Conservation (phyloP, 2,888 invertebrate genomes). For the Apantesis nais region DNA sequence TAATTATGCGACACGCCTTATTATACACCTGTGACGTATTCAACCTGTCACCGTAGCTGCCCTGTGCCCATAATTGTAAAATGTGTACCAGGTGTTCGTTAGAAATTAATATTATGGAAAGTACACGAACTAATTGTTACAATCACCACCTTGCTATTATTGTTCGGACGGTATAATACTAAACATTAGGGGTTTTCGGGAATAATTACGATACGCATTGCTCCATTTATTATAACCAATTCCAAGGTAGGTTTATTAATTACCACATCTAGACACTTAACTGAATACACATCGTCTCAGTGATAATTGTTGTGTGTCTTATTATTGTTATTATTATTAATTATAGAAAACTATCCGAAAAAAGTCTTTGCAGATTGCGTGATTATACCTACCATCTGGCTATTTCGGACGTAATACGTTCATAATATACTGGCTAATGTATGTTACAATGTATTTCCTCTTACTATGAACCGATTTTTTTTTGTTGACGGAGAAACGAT, state of each 20-base stretch:
- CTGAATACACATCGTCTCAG: neutral
- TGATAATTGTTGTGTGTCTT: too few relatives aligned
- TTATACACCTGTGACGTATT: conserved; percentile 15
- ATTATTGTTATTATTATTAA: too few relatives aligned
- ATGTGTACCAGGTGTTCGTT: conserved; percentile 16
- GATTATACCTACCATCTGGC: neutral
- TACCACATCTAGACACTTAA: neutral
- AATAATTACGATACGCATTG: conserved; percentile 2
- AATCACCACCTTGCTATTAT: conserved; percentile 12
- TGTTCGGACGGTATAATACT: conserved; percentile 1
- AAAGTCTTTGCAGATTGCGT: neutral
- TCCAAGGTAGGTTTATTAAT: neutral
- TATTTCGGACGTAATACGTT: neutral
- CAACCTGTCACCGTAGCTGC: conserved; percentile 15
- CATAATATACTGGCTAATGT: neutral
- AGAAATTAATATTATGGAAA: conserved; percentile 21
- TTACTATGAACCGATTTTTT: neutral
- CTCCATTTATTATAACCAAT: neutral
- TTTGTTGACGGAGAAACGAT: neutral
- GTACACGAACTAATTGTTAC: conserved; percentile 15
- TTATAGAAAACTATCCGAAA: neutral
- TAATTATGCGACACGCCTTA: conserved; percentile 2
- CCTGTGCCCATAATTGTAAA: conserved; percentile 7
- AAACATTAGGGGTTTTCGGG: conserved; percentile 10
- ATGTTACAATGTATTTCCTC: neutral